phyloP scores from a whole-genome alignment of 2,113 vertebrate genomes.

The Crotophaga sulcirostris region DNA sequence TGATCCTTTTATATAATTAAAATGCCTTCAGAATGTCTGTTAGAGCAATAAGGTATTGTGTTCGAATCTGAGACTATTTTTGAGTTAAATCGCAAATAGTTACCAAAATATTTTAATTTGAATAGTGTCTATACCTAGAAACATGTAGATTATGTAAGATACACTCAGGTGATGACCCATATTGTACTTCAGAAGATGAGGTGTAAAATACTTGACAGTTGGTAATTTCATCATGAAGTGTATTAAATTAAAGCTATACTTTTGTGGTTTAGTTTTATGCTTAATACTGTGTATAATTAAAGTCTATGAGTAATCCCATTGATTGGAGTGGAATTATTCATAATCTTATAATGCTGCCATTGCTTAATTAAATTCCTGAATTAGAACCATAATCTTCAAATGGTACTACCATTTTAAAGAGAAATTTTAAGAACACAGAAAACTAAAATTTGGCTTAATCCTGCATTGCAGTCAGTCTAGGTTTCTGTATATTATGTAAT shows the following conservation, averaged over 20 bases:
- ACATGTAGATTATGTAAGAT: background rate
- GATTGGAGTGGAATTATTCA: background rate
- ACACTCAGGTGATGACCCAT: background rate
- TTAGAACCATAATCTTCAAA: background rate
- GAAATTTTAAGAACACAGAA: background rate
- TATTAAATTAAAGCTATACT: background rate
- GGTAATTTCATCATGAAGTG: background rate
- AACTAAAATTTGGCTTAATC: background rate
- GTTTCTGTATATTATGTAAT: background rate
- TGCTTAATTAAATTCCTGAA: background rate
- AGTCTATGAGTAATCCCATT: background rate
- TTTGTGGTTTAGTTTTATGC: background rate
- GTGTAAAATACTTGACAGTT: background rate
- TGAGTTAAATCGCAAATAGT: background rate
- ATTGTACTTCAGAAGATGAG: background rate
- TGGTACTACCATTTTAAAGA: background rate
- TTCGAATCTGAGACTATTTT: background rate
- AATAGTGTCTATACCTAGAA: background rate
- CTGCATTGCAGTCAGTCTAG: background rate
- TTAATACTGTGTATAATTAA: background rate
- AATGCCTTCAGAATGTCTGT: background rate
- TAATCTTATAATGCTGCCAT: background rate
- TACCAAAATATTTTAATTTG: background rate
- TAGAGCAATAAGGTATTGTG: background rate
- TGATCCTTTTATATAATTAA: background rate